These are phyloP conservation scores for Heliconius eleuchia DNA, from an alignment of 1,140 invertebrate genomes.

Conservation along the genomic window DNA sequence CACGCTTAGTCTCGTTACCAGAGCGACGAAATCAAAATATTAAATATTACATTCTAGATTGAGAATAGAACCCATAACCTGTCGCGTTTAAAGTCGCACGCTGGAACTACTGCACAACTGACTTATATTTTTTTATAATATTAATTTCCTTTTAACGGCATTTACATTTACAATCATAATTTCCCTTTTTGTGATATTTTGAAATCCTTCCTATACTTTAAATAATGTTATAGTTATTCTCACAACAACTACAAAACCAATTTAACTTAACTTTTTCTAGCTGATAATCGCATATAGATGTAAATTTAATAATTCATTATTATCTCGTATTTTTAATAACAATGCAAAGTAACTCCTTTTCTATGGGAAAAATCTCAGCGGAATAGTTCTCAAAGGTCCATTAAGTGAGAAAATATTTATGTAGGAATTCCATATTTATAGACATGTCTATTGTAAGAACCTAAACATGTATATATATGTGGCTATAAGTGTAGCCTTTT, in stretches of 20 bases:
- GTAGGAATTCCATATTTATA: slow-evolving; percentile 12
- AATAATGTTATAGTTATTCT: neutral
- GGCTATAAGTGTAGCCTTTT: neutral
- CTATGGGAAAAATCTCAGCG: slow-evolving; percentile 21
- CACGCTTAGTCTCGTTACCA: too few relatives aligned
- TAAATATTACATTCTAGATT: too few relatives aligned
- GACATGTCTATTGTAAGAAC: neutral
- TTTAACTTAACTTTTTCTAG: neutral
- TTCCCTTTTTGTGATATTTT: neutral
- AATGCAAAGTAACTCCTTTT: slow-evolving; percentile 21
- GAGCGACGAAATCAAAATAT: too few relatives aligned
- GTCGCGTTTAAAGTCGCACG: too few relatives aligned
- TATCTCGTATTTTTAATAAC: slow-evolving; percentile 24
- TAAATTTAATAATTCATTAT: slow-evolving; percentile 16
- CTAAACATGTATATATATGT: neutral
- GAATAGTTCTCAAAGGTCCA: slow-evolving; percentile 29
- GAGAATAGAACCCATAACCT: too few relatives aligned
- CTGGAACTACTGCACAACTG: too few relatives aligned
- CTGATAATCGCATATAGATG: neutral
- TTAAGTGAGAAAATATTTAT: slow-evolving; percentile 20
- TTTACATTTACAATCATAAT: neutral
- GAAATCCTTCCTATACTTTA: neutral
- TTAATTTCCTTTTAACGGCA: too few relatives aligned
- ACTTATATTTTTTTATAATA: too few relatives aligned
- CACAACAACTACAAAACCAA: neutral